Evolutionary conservation across 2,113 vertebrate species (phyloP).

Genomic region (Zosterops lateralis): DNA sequence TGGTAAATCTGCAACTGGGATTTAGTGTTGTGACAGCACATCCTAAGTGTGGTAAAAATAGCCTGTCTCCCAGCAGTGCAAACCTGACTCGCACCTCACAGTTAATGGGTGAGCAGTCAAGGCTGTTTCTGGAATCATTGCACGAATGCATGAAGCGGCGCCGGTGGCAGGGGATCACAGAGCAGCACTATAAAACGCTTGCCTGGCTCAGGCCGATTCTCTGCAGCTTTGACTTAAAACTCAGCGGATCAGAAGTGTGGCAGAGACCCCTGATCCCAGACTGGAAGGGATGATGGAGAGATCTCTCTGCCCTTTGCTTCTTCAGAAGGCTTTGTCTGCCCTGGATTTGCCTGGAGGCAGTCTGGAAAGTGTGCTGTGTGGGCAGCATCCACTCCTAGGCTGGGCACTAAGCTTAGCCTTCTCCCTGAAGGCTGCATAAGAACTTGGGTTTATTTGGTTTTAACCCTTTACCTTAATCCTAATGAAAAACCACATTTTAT

Average conservation of each 20-base stretch:
- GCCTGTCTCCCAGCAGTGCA: neutral
- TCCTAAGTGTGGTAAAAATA: slow-evolving; percentile 49
- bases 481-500: neutral
- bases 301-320: neutral
- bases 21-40: slow-evolving; percentile 44
- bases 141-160: neutral
- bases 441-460: neutral
- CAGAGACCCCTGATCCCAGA: neutral
- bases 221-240: slow-evolving; percentile 26
- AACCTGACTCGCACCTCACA: neutral
- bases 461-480: neutral
- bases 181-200: neutral
- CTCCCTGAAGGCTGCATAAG: neutral
- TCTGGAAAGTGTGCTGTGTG: neutral
- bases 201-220: neutral
- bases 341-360: neutral
- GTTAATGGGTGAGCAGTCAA: slow-evolving; percentile 19
- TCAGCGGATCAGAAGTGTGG: neutral
- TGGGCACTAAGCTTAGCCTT: neutral
- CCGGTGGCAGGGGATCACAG: neutral
- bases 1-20: slow-evolving; percentile 41
- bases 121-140: neutral
- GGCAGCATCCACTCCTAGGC: neutral
- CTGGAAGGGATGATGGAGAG: neutral
- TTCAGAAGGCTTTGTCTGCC: neutral